Evolutionary conservation across 2,797 vertebrate species (phyloP).

Genomic region (Rhynchotus rufescens): DNA sequence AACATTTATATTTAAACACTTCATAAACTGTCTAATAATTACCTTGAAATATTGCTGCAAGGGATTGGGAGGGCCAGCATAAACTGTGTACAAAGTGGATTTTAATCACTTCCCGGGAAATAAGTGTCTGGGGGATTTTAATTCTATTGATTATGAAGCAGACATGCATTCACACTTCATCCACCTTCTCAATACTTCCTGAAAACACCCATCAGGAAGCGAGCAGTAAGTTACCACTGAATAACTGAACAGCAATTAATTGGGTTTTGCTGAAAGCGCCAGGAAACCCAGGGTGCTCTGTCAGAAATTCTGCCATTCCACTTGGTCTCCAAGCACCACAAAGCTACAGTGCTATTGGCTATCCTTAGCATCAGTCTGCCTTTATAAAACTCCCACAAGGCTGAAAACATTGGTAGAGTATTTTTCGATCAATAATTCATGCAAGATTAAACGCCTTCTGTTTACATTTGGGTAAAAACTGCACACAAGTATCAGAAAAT

Average conservation of each 20-base stretch:
- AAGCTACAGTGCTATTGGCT: neutral
- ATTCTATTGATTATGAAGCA: conserved; percentile 41
- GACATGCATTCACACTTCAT: conserved; percentile 23
- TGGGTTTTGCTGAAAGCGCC: neutral
- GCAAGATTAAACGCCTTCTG: neutral
- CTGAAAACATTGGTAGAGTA: neutral
- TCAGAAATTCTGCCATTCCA: neutral
- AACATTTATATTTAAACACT: conserved; percentile 29
- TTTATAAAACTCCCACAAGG: neutral
- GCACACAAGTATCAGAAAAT: neutral
- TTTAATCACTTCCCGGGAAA: conserved; percentile 60
- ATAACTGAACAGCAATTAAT: neutral
- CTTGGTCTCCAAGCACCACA: rapidly evolving
- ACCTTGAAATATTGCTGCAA: conserved; percentile 19
- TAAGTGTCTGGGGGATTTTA: conserved; percentile 44
- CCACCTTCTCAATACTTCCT: neutral
- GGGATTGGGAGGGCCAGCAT: neutral
- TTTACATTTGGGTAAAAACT: neutral
- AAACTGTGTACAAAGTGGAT: conserved; percentile 12
- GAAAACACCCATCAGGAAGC: neutral
- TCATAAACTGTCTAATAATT: conserved; percentile 58
- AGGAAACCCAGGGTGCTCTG: neutral
- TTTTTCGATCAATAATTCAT: neutral
- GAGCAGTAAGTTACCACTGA: neutral
- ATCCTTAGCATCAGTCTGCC: neutral